These are phyloP conservation scores for Copidosoma aretas DNA, from an alignment of 2,888 invertebrate genomes.

Conservation along the genomic window DNA sequence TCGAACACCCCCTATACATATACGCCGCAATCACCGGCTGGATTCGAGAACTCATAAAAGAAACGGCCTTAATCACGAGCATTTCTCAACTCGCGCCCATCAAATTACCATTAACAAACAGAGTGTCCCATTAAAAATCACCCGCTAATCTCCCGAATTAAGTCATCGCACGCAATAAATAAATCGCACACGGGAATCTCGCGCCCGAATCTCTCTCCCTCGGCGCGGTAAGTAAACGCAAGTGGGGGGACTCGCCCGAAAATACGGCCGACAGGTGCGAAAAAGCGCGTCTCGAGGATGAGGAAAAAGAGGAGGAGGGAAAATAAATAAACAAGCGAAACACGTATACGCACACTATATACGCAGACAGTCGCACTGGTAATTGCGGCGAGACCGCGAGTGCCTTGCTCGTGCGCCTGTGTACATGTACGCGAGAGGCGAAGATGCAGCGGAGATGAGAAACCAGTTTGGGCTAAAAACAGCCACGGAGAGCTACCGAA, in stretches of 20 bases:
- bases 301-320: not conserved
- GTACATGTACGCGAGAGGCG: not conserved
- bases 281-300: not conserved
- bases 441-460: not conserved
- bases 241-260: not conserved
- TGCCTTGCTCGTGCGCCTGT: not conserved
- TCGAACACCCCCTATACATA: too few relatives aligned
- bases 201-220: too few relatives aligned
- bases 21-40: too few relatives aligned
- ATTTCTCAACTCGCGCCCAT: too few relatives aligned
- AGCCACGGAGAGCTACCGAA: conserved; percentile 13
- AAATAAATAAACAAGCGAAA: not conserved
- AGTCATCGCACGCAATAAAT: too few relatives aligned
- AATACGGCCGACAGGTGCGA: conserved; percentile 9
- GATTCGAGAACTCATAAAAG: too few relatives aligned
- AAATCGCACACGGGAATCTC: too few relatives aligned
- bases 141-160: too few relatives aligned
- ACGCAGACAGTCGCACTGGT: not conserved
- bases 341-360: not conserved
- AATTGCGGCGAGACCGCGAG: not conserved
- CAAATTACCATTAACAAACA: too few relatives aligned
- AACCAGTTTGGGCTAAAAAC: conserved; percentile 7
- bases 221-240: not conserved
- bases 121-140: too few relatives aligned
- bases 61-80: too few relatives aligned